These are phyloP conservation scores for Otolemur crassicaudatus DNA, from an alignment of 2,797 vertebrate species.

Conservation along the genomic window DNA sequence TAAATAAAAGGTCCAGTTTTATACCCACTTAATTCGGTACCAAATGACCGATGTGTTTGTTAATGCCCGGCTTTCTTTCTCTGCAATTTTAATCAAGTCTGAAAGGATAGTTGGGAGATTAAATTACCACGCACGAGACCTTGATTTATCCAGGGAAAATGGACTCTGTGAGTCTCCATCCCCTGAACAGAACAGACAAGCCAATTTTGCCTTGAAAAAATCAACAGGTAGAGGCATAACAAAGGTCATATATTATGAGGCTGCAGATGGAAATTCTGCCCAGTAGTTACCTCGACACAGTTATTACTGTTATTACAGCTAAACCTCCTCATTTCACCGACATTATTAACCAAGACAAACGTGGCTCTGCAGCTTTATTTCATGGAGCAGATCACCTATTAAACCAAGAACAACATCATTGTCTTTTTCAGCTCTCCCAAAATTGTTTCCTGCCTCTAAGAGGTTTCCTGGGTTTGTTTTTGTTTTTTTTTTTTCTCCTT, in stretches of 20 bases:
- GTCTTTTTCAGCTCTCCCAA: constrained; percentile 70
- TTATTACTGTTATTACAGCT: constrained; percentile 84
- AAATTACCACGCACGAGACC: constrained; percentile 57
- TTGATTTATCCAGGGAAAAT: constrained; percentile 68
- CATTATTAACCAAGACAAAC: constrained; percentile 84
- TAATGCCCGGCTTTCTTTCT: constrained; percentile 63
- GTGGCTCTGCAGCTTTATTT: constrained; percentile 79
- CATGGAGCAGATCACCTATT: constrained; percentile 74
- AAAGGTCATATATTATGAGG: constrained; percentile 74
- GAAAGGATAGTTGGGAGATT: constrained; percentile 50
- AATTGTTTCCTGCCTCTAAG: constrained; percentile 69
- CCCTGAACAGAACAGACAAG: constrained; percentile 74
- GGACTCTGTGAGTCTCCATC: constrained; percentile 45
- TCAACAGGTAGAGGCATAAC: constrained; percentile 81
- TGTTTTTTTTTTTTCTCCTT: constrained; percentile 5
- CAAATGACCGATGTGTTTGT: constrained; percentile 2
- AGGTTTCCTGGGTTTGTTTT: constrained; percentile 51
- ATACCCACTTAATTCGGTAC: constrained; percentile 32
- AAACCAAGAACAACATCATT: constrained; percentile 77
- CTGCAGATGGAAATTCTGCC: constrained; percentile 78
- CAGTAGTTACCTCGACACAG: constrained; percentile 77
- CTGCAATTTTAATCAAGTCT: constrained; percentile 68
- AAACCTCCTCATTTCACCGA: constrained; percentile 82
- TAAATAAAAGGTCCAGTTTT: constrained; percentile 16
- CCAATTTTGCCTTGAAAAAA: constrained; percentile 79